Base-by-base conservation (phyloP, 2,888 invertebrate genomes). In the Oscheius sp. region DNA sequence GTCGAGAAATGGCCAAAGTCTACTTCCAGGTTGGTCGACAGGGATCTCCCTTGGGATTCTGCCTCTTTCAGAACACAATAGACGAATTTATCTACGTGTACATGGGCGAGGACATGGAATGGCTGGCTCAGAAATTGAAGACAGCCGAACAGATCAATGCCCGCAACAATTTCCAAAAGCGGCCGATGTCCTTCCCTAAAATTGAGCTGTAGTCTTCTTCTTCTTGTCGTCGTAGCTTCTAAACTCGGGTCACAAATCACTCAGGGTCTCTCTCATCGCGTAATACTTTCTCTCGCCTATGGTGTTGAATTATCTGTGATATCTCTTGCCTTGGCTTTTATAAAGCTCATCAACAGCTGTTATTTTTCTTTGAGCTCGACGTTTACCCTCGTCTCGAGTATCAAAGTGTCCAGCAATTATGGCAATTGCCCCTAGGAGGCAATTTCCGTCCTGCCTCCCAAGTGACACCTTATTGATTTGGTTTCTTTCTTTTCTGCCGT, bases 71-170 rank as follows among this genome's bases (percentile, higher is more conserved):
- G 56, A 85, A 86, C 56, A 81, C 83, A 2, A 73, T 82, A 63
- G 85, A 87, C 55, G 86, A 86, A 69, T 87, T 84, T 63, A 76
- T 86, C 27, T 83, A 82, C 75, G 82, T 81, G 13, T 86, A 85
- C 71, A 64, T 85, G 55, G 75, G 76, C 27, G 76, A 75, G 29
- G 82, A 83, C 58, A 49, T 86, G 25, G 83, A 85, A 58, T 77
- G 82, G 73, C 53, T 86, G 55, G 63, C 75, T 21, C 52, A 58
- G 52, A 80, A 82, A 25, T 59, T 76, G 12, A 72, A 64, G 29
- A 79, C 81, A 12, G 78, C 81, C 6, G 64, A 77, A 25, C 61
- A 53, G n/a, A 76, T 85, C 41, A 72, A 80, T 2, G 53, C 72
- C 3, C 56, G 55, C 16, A 61, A 73, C n/a, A 58, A 52, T 58